Base-by-base conservation (phyloP, 1,140 invertebrate species). In the Papilio aristodemus region DNA sequence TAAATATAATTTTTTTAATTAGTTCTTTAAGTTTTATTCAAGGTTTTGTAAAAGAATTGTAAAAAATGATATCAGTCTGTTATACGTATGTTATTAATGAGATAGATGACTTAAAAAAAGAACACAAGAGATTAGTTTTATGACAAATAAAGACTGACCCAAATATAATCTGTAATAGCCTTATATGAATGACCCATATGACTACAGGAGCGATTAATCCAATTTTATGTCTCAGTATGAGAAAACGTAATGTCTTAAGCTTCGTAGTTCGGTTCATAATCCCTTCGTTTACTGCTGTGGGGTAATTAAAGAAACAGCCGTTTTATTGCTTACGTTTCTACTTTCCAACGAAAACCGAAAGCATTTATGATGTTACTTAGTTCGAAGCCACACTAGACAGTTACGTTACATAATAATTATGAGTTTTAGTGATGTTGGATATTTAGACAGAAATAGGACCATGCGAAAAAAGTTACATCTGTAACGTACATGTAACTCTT, bases 251-350 rank as follows among this genome's bases (percentile, higher is more conserved):
- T 38, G 58, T 19, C 36, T 60, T 60, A 17, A 37, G 36, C 58
- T 19, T 11, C 36, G 22, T 60, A 4, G 14, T 62, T 62, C 59
- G 59, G 59, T 62, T 62, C 38, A 38, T 62, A 62, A 38, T 62
- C 59, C 32, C 5, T 17, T 17, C 63, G 38, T 66, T 66, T 66
- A 66, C 25, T 6, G 63, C 63, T 36, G 13, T 11, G 37, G 14
- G 62, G 63, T 66, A 66, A 66, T 66, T 66, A 66, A 66, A 50
- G 63, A 66, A 66, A 66, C 63, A 36, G 63, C 63, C 25, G 63
- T 66, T 66, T 64, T 64, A 64, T 64, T 43, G 62, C 62, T 11
- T 37, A 59, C 27, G 58, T 64, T 27, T 39, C 62, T 64, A 64
- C 62, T 64, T 64, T 64, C 62, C 62, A 39, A 39, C 36, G 60